Evolutionary conservation across 2,888 invertebrate genomes (phyloP).

Genomic region (Clusia tigrina): DNA sequence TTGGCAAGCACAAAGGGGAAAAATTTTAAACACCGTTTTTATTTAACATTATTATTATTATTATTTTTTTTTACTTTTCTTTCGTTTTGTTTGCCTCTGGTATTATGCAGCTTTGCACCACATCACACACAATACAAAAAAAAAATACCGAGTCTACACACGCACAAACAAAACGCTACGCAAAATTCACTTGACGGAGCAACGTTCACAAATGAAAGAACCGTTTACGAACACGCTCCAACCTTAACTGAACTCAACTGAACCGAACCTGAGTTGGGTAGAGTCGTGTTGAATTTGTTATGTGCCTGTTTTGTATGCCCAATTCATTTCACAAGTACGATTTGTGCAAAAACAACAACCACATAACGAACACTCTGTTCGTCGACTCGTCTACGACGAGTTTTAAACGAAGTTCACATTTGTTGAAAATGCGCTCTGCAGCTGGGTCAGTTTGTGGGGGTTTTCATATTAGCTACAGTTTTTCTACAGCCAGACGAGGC

Average conservation of each 20-base stretch:
- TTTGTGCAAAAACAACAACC: neutral
- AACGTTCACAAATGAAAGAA: constrained; percentile 31
- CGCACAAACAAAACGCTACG: constrained; percentile 9
- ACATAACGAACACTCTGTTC: neutral
- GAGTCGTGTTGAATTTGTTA: constrained; percentile 28
- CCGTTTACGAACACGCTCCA: constrained; percentile 50
- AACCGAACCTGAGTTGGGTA: constrained; percentile 21
- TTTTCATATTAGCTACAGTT: neutral
- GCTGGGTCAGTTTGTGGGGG: too few species aligned
- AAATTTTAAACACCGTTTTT: too few species aligned
- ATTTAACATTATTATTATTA: too few species aligned
- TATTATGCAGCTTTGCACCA: neutral
- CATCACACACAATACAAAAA: neutral
- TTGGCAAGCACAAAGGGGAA: too few species aligned
- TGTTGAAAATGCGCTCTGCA: too few species aligned
- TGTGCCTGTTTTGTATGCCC: constrained; percentile 3
- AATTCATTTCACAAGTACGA: neutral
- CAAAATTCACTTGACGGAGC: neutral
- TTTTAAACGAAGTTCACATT: constrained; percentile 1
- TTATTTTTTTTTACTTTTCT: neutral
- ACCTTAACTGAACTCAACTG: constrained; percentile 48
- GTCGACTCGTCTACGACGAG: constrained; percentile 8
- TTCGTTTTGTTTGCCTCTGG: neutral
- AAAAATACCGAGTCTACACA: constrained; percentile 10
- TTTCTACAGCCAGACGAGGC: too few species aligned